Conservation (phyloP, 2,888 invertebrate species). For the Halocaridina rubra region DNA sequence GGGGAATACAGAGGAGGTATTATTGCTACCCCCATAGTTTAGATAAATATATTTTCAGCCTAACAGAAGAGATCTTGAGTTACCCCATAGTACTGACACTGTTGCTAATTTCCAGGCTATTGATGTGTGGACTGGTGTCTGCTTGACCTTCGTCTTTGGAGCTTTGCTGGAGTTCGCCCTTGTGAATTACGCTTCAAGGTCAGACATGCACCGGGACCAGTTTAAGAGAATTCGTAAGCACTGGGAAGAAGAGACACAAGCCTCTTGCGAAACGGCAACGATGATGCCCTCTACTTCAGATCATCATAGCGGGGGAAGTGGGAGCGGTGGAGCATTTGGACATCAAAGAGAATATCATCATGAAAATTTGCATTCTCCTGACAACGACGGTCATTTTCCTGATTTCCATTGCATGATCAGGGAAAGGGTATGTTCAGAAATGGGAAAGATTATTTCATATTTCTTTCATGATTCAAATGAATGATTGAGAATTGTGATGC, state of each 20-base stretch:
- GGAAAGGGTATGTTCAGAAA: conserved; percentile 11
- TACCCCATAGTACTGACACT: too few species aligned
- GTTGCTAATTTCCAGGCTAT: too few species aligned
- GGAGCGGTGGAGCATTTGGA: not conserved
- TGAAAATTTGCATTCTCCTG: not conserved
- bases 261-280: not conserved
- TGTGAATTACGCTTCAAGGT: conserved; percentile 95
- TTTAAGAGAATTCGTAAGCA: conserved; percentile 65
- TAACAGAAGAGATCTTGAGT: too few species aligned
- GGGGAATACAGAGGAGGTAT: too few species aligned
- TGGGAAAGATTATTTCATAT: too few species aligned
- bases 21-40: too few species aligned
- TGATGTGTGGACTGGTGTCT: conserved; percentile 92
- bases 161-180: conserved; percentile 97
- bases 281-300: not conserved
- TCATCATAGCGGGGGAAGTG: not conserved
- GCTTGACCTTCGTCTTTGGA: conserved; percentile 97
- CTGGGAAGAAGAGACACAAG: conserved; percentile 65
- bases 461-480: too few species aligned
- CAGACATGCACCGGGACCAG: conserved; percentile 79
- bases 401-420: not conserved
- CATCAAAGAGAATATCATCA: not conserved
- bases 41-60: too few species aligned
- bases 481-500: too few species aligned
- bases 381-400: not conserved